Percentiles rank a stretch among this genome's conserved stretches.
Evolutionary conservation across 2,888 invertebrate species (phyloP).

Genomic region (Scotopteryx bipunctaria): DNA sequence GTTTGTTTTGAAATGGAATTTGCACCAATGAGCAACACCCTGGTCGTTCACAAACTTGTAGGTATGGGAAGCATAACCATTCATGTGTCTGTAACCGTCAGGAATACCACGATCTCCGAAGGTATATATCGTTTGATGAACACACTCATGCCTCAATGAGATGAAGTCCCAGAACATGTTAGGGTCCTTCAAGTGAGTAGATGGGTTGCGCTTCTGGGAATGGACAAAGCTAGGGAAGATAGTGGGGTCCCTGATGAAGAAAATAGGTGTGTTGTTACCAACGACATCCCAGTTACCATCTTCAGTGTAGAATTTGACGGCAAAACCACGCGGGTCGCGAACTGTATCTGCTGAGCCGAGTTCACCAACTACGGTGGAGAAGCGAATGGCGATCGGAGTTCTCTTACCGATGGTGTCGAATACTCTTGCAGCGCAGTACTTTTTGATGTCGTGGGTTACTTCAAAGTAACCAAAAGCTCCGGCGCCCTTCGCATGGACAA

Average conservation of each 20-base stretch:
- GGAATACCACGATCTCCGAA: slow-evolving; percentile 97
- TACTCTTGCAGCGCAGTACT: slow-evolving; percentile 90
- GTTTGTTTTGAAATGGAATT: slow-evolving; percentile 97
- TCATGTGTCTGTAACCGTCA: slow-evolving; percentile 96
- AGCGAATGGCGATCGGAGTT: slow-evolving; percentile 91
- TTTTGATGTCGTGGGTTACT: slow-evolving; percentile 93
- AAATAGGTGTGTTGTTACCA: slow-evolving; percentile 96
- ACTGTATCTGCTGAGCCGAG: slow-evolving; percentile 95
- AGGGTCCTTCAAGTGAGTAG: slow-evolving; percentile 93
- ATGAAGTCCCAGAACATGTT: slow-evolving; percentile 99
- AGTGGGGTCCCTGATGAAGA: slow-evolving; percentile 95
- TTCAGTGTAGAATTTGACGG: slow-evolving; percentile 96
- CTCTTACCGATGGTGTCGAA: slow-evolving; percentile 90
- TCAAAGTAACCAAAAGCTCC: slow-evolving; percentile 95
- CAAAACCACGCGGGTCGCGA: slow-evolving; percentile 96
- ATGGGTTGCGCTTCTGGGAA: slow-evolving; percentile 98
- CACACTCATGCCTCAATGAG: slow-evolving; percentile 92
- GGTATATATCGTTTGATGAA: slow-evolving; percentile 92
- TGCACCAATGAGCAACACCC: slow-evolving; percentile 91
- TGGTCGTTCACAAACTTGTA: slow-evolving; percentile 93
- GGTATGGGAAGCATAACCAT: slow-evolving; percentile 97
- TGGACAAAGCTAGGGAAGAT: slow-evolving; percentile 98
- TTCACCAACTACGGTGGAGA: slow-evolving; percentile 95
- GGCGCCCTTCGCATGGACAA: slow-evolving; percentile 98
- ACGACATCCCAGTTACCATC: slow-evolving; percentile 97